Percentiles rank a stretch among this genome's conserved stretches.
Evolutionary conservation across 2,113 vertebrate species (phyloP).

Genomic region (Nibea coibor): DNA sequence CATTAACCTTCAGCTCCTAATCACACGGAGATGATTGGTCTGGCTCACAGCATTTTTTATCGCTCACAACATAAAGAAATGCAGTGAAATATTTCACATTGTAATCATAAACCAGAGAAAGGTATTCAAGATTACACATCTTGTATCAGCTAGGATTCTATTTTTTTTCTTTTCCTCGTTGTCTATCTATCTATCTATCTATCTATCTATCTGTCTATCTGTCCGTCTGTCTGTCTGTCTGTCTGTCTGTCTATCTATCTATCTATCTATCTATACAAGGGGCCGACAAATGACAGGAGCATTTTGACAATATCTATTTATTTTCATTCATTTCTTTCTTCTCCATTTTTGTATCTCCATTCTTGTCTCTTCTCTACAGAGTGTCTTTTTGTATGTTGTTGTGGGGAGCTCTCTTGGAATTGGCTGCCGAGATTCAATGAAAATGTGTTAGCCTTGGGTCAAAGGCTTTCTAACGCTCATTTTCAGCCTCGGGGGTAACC

Average conservation of each 20-base stretch:
- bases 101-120: slow-evolving; percentile 22
- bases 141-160: background rate
- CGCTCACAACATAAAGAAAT: slow-evolving; percentile 52
- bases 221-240: background rate
- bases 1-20: slow-evolving; percentile 83
- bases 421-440: slow-evolving; percentile 48
- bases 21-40: slow-evolving; percentile 73
- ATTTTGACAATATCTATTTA: background rate
- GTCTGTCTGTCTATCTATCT: background rate
- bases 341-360: background rate
- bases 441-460: slow-evolving; percentile 65
- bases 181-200: background rate
- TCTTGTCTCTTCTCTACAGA: slow-evolving; percentile 4
- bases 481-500: slow-evolving; percentile 50
- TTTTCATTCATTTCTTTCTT: slow-evolving; percentile 26
- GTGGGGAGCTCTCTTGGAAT: slow-evolving; percentile 4
- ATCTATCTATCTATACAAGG: background rate
- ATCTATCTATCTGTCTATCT: background rate
- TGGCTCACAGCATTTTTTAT: slow-evolving; percentile 52
- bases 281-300: slow-evolving; percentile 2
- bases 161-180: too few relatives aligned
- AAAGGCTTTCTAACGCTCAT: slow-evolving; percentile 59
- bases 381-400: slow-evolving; percentile 24
- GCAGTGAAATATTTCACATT: slow-evolving; percentile 43
- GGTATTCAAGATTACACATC: background rate